These are phyloP conservation scores for Corapipo altera DNA, from an alignment of 2,113 vertebrate species.

Conservation along the genomic window DNA sequence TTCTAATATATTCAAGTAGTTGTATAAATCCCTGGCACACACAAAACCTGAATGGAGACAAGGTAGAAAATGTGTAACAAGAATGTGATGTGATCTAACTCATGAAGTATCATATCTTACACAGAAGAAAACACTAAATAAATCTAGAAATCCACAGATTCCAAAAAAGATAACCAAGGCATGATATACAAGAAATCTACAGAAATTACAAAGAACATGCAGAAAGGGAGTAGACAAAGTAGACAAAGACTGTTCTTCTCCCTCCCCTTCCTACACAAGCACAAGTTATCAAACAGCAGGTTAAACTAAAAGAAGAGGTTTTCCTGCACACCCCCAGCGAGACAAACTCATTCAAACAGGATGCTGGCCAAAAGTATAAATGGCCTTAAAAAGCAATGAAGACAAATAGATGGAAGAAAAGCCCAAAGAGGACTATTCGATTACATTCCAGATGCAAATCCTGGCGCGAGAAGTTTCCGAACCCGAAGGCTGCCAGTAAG, in stretches of 20 bases:
- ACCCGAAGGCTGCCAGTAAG: not conserved
- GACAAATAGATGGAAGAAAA: not conserved
- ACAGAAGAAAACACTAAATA: not conserved
- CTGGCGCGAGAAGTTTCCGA: not conserved
- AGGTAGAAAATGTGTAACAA: not conserved
- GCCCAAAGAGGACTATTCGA: not conserved
- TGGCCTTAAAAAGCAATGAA: not conserved
- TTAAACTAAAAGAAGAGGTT: not conserved
- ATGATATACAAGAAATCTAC: not conserved
- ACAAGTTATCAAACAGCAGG: not conserved
- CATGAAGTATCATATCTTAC: not conserved
- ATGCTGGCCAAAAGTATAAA: not conserved
- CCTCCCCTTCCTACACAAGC: not conserved
- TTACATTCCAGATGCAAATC: conserved; percentile 22
- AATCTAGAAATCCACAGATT: not conserved
- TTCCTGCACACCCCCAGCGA: not conserved
- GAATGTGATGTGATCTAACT: not conserved
- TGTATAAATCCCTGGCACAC: not conserved
- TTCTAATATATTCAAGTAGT: not conserved
- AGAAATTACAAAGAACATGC: not conserved
- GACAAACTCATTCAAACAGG: not conserved
- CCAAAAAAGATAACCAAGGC: not conserved
- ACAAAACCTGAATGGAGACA: not conserved
- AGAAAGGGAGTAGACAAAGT: not conserved
- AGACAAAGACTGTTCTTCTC: not conserved